Base-by-base conservation (phyloP, 2,113 vertebrate genomes). In the Chunga burmeisteri region DNA sequence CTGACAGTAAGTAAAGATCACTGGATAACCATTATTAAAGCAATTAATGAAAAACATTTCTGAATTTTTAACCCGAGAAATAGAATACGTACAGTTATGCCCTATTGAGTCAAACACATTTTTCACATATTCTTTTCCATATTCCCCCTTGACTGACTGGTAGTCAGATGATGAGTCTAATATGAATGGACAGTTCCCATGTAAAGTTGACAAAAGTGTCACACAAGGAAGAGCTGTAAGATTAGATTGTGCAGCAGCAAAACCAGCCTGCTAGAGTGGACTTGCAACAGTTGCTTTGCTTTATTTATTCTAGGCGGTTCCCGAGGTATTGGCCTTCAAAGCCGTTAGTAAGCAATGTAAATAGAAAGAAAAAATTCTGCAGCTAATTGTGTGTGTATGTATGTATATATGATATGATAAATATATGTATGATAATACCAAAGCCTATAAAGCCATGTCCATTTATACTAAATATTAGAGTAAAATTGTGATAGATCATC, bases 1-100 rank as follows among this genome's bases (percentile, higher is more conserved):
- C 49, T 99, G 78, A 99, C 99, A 11, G 99, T 99, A 98, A 98
- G 99, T 98, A 40, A 73, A 94, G 50, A 36, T 79, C n/a, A 22
- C 18, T 61, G 36, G 44, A 50, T 81, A 93, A 53, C 55, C 38
- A 38, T 46, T 2, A 3, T 75, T 88, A 90, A 94, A 94, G 38
- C 56, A 81, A 74, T 32, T 16, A 59, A 29, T 50, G 15, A 83
- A 88, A 86, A 72, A 70, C 66, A 67, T 47, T 67, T 92, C 56
- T 88, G 38, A 68, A 40, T 90, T 94, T 94, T 71, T 82, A 84
- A 65, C 32, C 13, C 3, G 7, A 56, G n/a, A 78, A 77, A n/a
- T 14, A 27, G 16, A 56, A 71, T 56, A 38, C 4, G 1, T 68
- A 20, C 7, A n/a, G 26, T 13, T 71, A 50, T 2, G 0, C 17